A percentile compares a stretch with the other conserved stretches of the same genome.
Evolutionary conservation across 2,888 invertebrate genomes (phyloP).

Genomic region (Archips crataeganus): DNA sequence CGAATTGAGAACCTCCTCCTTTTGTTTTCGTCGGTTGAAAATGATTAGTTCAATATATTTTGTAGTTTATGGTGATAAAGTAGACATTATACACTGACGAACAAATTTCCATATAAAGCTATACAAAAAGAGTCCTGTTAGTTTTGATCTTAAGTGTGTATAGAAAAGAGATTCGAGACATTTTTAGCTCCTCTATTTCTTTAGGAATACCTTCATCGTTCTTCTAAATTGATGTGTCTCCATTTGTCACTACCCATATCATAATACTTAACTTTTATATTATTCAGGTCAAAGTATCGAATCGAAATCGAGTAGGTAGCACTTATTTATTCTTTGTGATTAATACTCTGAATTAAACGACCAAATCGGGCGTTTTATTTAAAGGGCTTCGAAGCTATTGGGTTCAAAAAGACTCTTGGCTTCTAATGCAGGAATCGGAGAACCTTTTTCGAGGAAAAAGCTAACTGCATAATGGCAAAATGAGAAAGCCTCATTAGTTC

Average conservation of each 20-base stretch:
- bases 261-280: constrained; percentile 17
- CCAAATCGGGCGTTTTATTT: neutral
- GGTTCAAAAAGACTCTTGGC: neutral
- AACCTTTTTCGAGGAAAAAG: no score
- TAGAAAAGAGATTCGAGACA: neutral
- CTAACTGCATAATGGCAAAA: no score
- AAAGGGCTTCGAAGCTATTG: neutral
- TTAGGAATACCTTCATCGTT: neutral
- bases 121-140: no score
- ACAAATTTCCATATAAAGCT: no score
- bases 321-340: constrained; percentile 7
- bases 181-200: constrained; percentile 12
- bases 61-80: no score
- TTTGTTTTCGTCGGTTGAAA: no score
- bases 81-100: no score
- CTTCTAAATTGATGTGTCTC: constrained; percentile 16
- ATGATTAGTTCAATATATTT: no score
- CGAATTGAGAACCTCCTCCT: no score
- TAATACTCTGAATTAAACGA: neutral
- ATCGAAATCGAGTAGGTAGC: constrained; percentile 1
- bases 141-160: neutral
- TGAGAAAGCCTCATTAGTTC: no score
- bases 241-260: constrained; percentile 28
- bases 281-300: constrained; percentile 22
- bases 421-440: neutral